Evolutionary conservation across 2,113 vertebrate species (phyloP).

Genomic region (Bos javanicus): DNA sequence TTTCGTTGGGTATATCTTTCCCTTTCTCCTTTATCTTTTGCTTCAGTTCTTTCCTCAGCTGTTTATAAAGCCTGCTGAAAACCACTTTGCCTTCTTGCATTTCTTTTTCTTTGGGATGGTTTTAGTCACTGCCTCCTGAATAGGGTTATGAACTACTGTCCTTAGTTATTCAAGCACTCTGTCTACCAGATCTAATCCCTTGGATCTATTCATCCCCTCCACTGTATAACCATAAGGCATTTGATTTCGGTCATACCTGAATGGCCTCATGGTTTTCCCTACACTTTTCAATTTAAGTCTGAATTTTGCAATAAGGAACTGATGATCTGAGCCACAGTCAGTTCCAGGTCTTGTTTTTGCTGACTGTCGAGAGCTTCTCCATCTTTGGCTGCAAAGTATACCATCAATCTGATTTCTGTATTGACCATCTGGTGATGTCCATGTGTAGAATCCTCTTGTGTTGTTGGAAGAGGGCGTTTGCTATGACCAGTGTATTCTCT

Average conservation of each 20-base stretch:
- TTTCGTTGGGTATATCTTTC: not conserved
- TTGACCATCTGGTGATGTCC: not conserved
- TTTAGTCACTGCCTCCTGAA: not conserved
- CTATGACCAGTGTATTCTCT: not conserved
- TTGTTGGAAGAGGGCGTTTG: not conserved
- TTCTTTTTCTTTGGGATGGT: not conserved
- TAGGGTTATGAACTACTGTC: not conserved
- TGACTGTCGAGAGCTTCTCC: not conserved
- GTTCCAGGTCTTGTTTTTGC: not conserved
- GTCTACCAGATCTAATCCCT: not conserved
- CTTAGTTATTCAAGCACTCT: not conserved
- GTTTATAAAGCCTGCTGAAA: not conserved
- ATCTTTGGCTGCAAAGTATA: not conserved
- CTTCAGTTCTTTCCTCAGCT: not conserved
- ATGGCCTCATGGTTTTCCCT: not conserved
- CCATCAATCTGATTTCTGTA: not conserved
- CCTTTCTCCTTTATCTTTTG: not conserved
- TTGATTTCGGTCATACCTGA: not conserved
- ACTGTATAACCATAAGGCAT: not conserved
- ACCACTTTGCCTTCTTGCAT: not conserved
- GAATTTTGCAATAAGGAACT: not conserved
- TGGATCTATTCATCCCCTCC: not conserved
- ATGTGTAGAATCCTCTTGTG: not conserved
- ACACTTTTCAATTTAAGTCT: not conserved
- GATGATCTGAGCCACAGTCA: not conserved